Conservation (phyloP, 2,113 vertebrate genomes). For the Toxotes jaculatrix region DNA sequence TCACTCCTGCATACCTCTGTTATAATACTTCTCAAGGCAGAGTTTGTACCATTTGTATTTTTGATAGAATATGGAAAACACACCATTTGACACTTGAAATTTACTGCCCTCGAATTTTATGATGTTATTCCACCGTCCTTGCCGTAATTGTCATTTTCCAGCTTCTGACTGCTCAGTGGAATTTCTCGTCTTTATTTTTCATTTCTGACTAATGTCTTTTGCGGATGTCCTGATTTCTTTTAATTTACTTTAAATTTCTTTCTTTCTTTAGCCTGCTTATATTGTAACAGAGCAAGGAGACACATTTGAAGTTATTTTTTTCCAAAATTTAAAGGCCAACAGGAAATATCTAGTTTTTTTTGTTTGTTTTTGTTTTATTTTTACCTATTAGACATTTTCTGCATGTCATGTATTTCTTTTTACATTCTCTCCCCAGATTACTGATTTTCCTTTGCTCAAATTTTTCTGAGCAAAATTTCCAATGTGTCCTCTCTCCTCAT, state of each 20-base stretch:
- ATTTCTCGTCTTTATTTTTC: constrained; percentile 45
- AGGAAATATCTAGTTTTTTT: constrained; percentile 13
- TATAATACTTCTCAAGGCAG: constrained; percentile 34
- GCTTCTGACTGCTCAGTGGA: constrained; percentile 29
- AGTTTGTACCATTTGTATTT: constrained; percentile 17
- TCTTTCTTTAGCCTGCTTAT: background rate
- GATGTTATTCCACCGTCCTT: constrained; percentile 43
- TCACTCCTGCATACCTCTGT: constrained; percentile 28
- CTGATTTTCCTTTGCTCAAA: constrained; percentile 25
- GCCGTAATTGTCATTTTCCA: constrained; percentile 57
- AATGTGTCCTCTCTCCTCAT: background rate
- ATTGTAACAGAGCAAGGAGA: background rate
- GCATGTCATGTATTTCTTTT: constrained; percentile 6
- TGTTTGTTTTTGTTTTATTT: constrained; percentile 18
- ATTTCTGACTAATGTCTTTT: constrained; percentile 58
- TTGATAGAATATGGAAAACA: constrained; percentile 53
- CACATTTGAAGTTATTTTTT: background rate
- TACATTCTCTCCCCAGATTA: background rate
- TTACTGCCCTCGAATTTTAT: constrained; percentile 53
- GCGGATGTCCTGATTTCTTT: constrained; percentile 43
- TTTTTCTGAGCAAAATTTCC: background rate
- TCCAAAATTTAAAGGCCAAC: background rate
- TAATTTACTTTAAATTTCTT: constrained; percentile 32
- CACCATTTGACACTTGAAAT: constrained; percentile 42
- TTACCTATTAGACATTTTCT: background rate